Base-by-base conservation (phyloP, 2,888 invertebrate genomes). In the Ormyrus labotus region DNA sequence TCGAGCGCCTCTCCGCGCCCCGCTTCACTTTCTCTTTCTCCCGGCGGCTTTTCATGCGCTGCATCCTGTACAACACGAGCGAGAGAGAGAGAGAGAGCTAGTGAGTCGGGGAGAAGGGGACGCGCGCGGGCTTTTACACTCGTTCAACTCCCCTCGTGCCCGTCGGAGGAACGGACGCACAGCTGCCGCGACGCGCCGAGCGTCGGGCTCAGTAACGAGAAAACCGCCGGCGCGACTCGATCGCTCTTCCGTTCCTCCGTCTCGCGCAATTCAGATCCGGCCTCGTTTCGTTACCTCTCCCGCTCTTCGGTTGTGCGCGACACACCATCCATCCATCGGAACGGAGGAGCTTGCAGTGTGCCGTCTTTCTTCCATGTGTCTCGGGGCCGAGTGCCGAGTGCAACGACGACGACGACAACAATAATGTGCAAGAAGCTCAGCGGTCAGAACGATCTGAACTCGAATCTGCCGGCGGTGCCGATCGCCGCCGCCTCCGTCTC, bases 401-500 rank as follows among this genome's bases (percentile, higher is more conserved):
- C 13, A 2, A 5, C 11, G 13, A 7, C 0, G 6, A 7, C 0
- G 6, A 64, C 8, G 13, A 1, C 47, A 11, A 11, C 9, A n/a
- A 80, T 69, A 72, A 81, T 81, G 77, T 77, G 73, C 73, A 77
- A 73, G 9, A 77, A 68, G 57, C 45, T 68, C 47, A 65, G 45
- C 4, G 10, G 9, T 53, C 53, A 73, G 75, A 77, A 70, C 55
- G 64, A n/a, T 63, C 53, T 10, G 58, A 45, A n/a, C 51, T 34
- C 58, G 53, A 57, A 9, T n/a, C 45, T 68, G 48, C 78, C 65
- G 70, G 13, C 45, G 57, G 63, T 55, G 47, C 50, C n/a, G 10
- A 9, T 19, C 58, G 65, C 75, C 81, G 83, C 45, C 78, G 83
- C 51, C 78, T 72, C 84, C 81, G 77, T 77, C 50, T 65, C 74